phyloP scores from a whole-genome alignment of 2,888 invertebrate genomes.

The Ormia ochracea region DNA sequence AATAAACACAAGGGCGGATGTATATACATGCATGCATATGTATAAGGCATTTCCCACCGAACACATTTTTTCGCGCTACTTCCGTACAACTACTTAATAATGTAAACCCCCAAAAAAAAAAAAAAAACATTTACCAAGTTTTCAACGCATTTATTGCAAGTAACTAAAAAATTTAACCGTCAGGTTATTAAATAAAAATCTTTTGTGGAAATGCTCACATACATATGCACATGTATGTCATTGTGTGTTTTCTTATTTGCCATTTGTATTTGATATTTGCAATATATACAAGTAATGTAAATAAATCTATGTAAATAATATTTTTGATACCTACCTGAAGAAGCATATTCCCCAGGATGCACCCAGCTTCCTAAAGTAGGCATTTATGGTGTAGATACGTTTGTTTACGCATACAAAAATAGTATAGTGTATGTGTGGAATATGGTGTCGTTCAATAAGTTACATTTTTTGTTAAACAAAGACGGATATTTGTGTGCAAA shows the following conservation, averaged over 20 bases:
- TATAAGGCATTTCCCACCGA: too few relatives aligned
- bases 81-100: too few relatives aligned
- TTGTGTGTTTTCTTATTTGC: constrained; percentile 11
- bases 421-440: not conserved
- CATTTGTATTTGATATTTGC: constrained; percentile 70
- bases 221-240: too few relatives aligned
- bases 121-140: too few relatives aligned
- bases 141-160: too few relatives aligned
- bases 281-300: constrained; percentile 75
- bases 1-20: too few relatives aligned
- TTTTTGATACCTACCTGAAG: constrained; percentile 87
- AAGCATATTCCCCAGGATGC: constrained; percentile 99
- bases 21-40: too few relatives aligned
- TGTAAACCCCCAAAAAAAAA: too few relatives aligned
- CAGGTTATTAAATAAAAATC: too few relatives aligned
- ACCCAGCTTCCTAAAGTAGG: constrained; percentile 89
- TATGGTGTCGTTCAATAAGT: constrained; percentile 12
- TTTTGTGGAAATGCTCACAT: too few relatives aligned
- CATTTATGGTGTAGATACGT: constrained; percentile 24
- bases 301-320: constrained; percentile 73
- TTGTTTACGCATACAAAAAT: constrained; percentile 10
- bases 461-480: constrained; percentile 1
- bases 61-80: too few relatives aligned
- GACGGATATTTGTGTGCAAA: constrained; percentile 40
- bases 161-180: too few relatives aligned